Percentiles rank a stretch among this genome's conserved stretches.
These are phyloP conservation scores for Callimico goeldii DNA, from an alignment of 2,797 vertebrate species.

Conservation along the genomic window DNA sequence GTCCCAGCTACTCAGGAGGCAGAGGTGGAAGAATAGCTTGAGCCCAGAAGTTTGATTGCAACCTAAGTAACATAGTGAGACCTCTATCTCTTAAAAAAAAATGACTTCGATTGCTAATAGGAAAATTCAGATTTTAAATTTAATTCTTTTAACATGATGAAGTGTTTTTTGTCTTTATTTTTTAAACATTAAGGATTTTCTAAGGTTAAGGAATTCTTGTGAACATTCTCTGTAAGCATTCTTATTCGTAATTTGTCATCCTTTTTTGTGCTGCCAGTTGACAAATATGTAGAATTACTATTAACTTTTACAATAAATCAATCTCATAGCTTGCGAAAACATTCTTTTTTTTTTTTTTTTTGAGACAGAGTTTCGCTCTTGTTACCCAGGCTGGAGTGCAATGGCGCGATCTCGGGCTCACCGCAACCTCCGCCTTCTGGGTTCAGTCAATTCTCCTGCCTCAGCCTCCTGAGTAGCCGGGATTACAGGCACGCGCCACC, in stretches of 20 bases:
- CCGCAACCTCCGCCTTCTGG: too few relatives aligned
- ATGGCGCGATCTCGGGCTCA: too few relatives aligned
- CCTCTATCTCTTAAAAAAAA: neutral
- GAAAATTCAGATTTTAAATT: conserved; percentile 40
- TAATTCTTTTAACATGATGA: neutral
- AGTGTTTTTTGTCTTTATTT: neutral
- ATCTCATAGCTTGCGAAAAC: neutral
- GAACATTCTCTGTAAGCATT: neutral
- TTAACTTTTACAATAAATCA: neutral
- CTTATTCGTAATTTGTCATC: neutral
- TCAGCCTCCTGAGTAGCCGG: too few relatives aligned
- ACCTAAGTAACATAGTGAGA: neutral
- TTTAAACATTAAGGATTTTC: neutral
- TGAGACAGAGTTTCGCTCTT: too few relatives aligned
- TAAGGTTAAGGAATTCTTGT: neutral
- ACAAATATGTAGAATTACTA: conserved; percentile 41
- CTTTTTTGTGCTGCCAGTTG: neutral
- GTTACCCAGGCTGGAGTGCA: too few relatives aligned
- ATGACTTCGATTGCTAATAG: neutral
- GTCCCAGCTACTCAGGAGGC: neutral
- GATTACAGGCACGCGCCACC: too few relatives aligned
- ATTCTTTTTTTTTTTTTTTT: too few relatives aligned
- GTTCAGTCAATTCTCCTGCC: too few relatives aligned
- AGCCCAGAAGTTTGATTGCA: neutral
- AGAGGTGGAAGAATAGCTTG: neutral